phyloP scores from a whole-genome alignment of 2,888 invertebrate genomes.

The Synanthedon vespiformis region DNA sequence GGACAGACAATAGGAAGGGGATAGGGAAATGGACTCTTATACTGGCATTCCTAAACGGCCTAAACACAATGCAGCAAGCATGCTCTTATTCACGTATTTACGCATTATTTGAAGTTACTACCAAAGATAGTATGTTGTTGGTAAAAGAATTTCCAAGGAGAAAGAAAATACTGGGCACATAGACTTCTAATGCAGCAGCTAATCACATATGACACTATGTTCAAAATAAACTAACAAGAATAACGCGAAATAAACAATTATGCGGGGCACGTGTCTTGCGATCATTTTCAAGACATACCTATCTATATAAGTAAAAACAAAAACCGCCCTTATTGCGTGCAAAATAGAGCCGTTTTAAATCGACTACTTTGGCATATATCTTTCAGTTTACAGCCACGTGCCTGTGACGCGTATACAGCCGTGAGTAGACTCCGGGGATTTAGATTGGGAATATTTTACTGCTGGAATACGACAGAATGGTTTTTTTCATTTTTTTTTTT shows the following conservation, averaged over 20 bases:
- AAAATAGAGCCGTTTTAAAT: neutral
- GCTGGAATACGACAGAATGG: neutral
- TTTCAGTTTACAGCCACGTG: constrained; percentile 9
- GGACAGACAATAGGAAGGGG: too few relatives aligned
- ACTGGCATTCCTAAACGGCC: too few relatives aligned
- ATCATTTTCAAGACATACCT: neutral
- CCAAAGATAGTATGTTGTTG: too few relatives aligned
- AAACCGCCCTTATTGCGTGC: neutral
- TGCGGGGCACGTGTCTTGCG: neutral
- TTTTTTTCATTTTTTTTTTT: too few relatives aligned
- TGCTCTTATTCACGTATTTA: too few relatives aligned
- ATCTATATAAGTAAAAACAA: neutral
- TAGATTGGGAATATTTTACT: constrained; percentile 13
- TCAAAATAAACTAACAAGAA: neutral
- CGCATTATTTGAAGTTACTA: too few relatives aligned
- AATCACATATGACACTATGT: too few relatives aligned
- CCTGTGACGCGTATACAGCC: constrained; percentile 6
- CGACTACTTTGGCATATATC: neutral
- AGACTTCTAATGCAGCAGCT: neutral
- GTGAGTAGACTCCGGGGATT: constrained; percentile 7
- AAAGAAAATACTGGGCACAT: too few relatives aligned
- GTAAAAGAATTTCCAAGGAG: too few relatives aligned
- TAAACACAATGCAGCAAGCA: too few relatives aligned
- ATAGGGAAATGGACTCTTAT: too few relatives aligned
- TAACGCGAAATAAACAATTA: neutral